Conservation (phyloP, 1,140 invertebrate species). For the Calephelis nemesis region DNA sequence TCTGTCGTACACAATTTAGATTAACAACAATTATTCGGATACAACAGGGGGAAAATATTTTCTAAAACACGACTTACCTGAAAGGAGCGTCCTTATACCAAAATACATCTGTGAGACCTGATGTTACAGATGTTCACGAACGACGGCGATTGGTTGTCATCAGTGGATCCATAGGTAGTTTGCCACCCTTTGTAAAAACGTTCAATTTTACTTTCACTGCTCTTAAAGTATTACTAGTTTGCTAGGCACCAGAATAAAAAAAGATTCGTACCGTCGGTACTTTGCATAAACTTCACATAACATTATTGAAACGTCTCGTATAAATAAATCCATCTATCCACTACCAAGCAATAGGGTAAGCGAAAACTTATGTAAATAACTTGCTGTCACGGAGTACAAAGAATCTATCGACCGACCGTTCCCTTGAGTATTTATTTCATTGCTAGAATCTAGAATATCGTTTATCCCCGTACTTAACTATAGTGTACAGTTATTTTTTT, state of each 20-base stretch:
- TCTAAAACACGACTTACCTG: too few species aligned
- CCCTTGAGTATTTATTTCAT: not conserved
- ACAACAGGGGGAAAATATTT: too few species aligned
- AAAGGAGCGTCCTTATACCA: too few species aligned
- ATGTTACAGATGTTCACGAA: too few species aligned
- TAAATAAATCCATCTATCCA: conserved; percentile 4
- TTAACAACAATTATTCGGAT: too few species aligned
- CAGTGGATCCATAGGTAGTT: too few species aligned
- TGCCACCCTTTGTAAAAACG: too few species aligned
- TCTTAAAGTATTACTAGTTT: not conserved
- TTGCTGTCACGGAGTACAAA: conserved; percentile 9
- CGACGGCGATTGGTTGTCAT: too few species aligned
- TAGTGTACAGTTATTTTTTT: not conserved
- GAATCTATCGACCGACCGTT: conserved; percentile 2
- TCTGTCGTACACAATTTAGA: too few species aligned
- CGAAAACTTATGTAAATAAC: conserved; percentile 8
- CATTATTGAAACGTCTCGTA: conserved; percentile 3
- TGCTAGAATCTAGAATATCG: not conserved
- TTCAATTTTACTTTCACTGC: not conserved
- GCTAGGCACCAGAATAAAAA: not conserved
- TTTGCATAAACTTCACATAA: conserved; percentile 13
- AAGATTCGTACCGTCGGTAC: not conserved
- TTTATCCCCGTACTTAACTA: not conserved
- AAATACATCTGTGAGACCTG: too few species aligned
- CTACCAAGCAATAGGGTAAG: conserved; percentile 11